Percentiles rank a stretch among this genome's conserved stretches.
phyloP scores from a whole-genome alignment of 2,797 vertebrate genomes.

The Chelonia mydas region DNA sequence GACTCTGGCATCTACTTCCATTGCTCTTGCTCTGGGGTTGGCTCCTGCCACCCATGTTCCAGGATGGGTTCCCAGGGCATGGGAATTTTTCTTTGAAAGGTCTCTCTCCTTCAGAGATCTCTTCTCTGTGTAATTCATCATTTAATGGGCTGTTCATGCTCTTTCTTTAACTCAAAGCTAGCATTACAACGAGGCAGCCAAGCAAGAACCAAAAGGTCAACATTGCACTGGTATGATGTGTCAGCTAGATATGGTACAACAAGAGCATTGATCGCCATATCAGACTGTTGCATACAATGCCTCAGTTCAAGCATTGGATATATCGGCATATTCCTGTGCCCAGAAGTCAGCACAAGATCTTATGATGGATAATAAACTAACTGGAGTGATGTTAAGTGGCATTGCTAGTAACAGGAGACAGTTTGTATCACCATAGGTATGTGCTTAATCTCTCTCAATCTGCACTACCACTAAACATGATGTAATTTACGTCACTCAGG shows the following conservation, averaged over 20 bases:
- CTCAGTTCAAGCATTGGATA: neutral
- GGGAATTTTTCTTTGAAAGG: neutral
- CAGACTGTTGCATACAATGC: neutral
- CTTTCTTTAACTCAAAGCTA: neutral
- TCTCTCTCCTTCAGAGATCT: neutral
- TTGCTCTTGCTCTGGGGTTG: rapidly evolving
- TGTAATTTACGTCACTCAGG: no score
- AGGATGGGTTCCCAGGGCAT: neutral
- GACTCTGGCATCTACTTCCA: rapidly evolving
- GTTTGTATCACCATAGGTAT: neutral
- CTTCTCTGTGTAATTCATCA: neutral
- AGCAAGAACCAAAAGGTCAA: rapidly evolving
- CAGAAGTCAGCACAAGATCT: neutral
- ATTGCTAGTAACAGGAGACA: neutral
- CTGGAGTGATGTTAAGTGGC: neutral
- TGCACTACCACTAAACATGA: no score
- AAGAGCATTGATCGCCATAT: neutral
- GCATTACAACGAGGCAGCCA: rapidly evolving
- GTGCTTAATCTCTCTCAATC: neutral
- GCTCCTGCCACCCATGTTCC: neutral
- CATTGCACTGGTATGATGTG: rapidly evolving
- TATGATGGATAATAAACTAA: neutral
- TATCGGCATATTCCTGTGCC: neutral
- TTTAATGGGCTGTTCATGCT: neutral
- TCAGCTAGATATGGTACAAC: rapidly evolving